Base-by-base conservation (phyloP, 2,113 vertebrate species). In the Noctilio leporinus region DNA sequence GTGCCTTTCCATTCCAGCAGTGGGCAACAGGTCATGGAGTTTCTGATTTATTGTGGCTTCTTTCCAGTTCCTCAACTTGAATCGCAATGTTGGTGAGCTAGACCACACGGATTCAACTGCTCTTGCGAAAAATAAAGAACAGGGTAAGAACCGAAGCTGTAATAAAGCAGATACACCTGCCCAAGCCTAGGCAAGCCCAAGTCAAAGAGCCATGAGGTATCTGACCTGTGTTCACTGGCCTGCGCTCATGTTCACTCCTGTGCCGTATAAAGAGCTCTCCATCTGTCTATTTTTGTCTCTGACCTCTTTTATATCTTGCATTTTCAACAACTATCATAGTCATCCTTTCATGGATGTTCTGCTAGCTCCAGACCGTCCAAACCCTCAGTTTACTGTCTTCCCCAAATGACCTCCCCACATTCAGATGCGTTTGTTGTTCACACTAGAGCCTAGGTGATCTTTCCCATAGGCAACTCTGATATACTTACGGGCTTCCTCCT, bases 241-340 rank as follows among this genome's bases (percentile, higher is more conserved):
- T 64, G 85, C 4, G 26, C 24, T 24, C 17, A 55, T 1, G 0
- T 53, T 70, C 14, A 51, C 22, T 28, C 20, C 10, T 17, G 5
- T 3, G 3, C 2, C 2, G 11, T 16, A 2, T 8, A 5, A 22
- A 30, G 28, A n/a, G 1, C 3, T 49, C 4, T 62, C 28, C 8
- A 15, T 10, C 24, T 4, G 11, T 69, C 10, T 55, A 0, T 43
- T 89, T 51, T 51, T 12, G 40, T 73, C 62, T 35, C 20, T 40
- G 15, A 1, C 43, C 22, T 83, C 51, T 53, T 62, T 55, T 53
- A 62, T 10, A 15, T 4, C 22, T 26, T n/a, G 35, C 15, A 8
- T 80, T 69, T 64, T 28, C 55, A 69, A 45, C 26, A n/a, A 24
- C 2, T 10, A 33, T 49, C 49, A 51, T 26, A 69, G 16, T 9